Conservation (phyloP, 2,113 vertebrate genomes). For the Empidonax alnorum region DNA sequence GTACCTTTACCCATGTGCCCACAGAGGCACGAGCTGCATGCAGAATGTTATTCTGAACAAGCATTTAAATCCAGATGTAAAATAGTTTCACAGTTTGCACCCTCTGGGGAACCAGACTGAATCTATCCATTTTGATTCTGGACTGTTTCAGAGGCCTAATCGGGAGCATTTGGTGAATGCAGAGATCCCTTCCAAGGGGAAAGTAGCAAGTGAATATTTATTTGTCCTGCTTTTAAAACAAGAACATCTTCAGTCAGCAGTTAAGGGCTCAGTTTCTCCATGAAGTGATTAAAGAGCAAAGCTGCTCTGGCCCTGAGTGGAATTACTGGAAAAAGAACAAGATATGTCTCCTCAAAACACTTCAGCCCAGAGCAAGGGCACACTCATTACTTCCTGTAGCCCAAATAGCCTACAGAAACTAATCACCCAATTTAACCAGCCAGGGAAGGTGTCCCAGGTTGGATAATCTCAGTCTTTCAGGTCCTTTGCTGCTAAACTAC, state of each 20-base stretch:
- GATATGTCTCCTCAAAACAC: neutral
- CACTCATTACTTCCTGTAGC: neutral
- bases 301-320: neutral
- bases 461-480: neutral
- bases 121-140: neutral
- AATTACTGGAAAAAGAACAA: neutral
- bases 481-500: neutral
- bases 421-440: neutral
- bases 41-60: neutral
- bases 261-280: neutral
- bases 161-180: neutral
- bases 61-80: neutral
- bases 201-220: neutral
- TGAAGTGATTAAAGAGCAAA: neutral
- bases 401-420: neutral
- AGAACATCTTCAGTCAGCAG: neutral
- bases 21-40: neutral
- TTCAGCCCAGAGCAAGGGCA: neutral
- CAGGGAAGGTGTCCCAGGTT: neutral
- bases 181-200: neutral
- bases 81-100: neutral
- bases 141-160: neutral
- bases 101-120: neutral
- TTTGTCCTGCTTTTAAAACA: conserved; percentile 15
- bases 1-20: neutral